These are phyloP conservation scores for Ictidomys tridecemlineatus DNA, from an alignment of 2,113 vertebrate genomes.

Conservation along the genomic window DNA sequence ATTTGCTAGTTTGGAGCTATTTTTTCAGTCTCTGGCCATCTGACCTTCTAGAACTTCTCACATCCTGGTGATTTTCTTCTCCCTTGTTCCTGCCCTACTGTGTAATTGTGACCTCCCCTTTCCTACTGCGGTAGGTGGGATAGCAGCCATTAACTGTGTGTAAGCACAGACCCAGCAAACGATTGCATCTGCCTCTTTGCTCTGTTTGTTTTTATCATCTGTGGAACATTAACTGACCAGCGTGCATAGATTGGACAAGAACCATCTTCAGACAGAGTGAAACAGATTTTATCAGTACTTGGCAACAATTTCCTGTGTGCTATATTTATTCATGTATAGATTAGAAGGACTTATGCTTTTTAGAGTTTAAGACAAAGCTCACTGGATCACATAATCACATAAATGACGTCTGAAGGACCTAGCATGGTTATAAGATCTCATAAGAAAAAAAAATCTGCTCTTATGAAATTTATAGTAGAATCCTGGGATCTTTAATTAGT, in stretches of 20 bases:
- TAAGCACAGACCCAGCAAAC: neutral
- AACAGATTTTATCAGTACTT: neutral
- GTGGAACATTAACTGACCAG: neutral
- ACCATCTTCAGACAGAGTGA: neutral
- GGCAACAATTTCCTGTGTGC: neutral
- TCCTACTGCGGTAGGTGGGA: neutral
- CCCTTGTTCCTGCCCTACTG: neutral
- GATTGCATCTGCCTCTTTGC: neutral
- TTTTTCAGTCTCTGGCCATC: neutral
- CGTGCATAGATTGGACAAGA: neutral
- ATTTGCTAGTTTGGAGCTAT: constrained; percentile 27
- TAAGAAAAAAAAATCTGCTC: neutral
- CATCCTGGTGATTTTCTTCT: neutral
- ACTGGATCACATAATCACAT: neutral
- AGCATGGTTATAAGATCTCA: neutral
- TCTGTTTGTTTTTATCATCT: constrained; percentile 37
- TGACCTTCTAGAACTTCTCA: constrained; percentile 25
- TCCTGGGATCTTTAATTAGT: constrained; percentile 69
- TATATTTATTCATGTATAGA: neutral
- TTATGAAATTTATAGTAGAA: neutral
- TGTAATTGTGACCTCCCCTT: neutral
- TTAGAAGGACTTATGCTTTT: neutral
- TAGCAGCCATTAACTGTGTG: neutral
- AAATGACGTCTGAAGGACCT: neutral
- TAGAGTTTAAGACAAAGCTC: neutral